Evolutionary conservation across 2,888 invertebrate species (phyloP), one percentile per base, ranked within the genome.

Genomic region (Drosophila nr. perissopoda): DNA sequence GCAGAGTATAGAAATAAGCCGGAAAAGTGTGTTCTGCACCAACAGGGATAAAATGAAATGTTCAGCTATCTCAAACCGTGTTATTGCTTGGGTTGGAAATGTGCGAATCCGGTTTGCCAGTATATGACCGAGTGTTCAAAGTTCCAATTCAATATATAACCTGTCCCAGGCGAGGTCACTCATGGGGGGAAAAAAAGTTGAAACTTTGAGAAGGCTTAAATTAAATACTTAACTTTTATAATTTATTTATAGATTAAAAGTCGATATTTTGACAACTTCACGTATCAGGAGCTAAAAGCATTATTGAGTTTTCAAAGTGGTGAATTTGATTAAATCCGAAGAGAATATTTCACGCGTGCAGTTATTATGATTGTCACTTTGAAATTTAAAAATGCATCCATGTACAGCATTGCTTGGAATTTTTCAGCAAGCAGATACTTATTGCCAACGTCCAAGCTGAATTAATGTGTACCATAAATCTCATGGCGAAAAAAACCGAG

Each of bases 401-500:
- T 16, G 8, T 11, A 7, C 11, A 16, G 52, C 21, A 2, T 34
- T 53, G 25, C 18, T 27, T 67, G 62, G 46, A 48, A 52, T 42
- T 48, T 59, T 62, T 59, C 60, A 27, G 49, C 59, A 34, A 7
- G 13, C 38, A 33, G 11, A 29, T 61, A 40, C 70, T 69, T 70
- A 74, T 67, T 10, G 59, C 27, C 46, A 31, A 61, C 65, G 61
- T 62, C 73, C 66, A 34, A 67, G 58, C 70, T 56, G 62, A 71
- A 78, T 88, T 85, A 82, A 88, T 85, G 80, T 73, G 71, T 21
- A 54, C 67, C 64, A 84, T 88, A 84, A 82, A 85, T 82, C 87
- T 79, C 64, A 38, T 58, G 60, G 59, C 46, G n/a, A 40, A 76
- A 71, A 71, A 77, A 74, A 84, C 62, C 56, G 65, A 49, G 38